phyloP scores from a whole-genome alignment of 2,113 vertebrate species.

The Azemiops feae region DNA sequence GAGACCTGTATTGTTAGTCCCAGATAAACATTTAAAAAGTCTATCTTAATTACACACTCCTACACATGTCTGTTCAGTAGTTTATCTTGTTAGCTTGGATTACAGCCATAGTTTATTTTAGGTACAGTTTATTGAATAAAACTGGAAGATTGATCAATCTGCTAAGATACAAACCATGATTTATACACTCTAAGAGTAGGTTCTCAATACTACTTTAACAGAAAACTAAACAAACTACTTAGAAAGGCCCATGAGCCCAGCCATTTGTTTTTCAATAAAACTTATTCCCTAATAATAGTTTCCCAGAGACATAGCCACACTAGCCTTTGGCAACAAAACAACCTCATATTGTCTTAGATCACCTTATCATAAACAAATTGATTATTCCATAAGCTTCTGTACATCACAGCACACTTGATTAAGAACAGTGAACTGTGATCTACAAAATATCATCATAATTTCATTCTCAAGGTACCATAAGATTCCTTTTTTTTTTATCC shows the following conservation, averaged over 20 bases:
- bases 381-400: not conserved
- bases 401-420: not conserved
- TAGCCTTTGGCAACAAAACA: not conserved
- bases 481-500: not conserved
- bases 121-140: not conserved
- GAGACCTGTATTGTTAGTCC: not conserved
- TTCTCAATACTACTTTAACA: not conserved
- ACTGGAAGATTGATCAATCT: not conserved
- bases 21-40: not conserved
- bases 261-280: not conserved
- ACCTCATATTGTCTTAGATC: not conserved
- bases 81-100: not conserved
- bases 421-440: not conserved
- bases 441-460: not conserved
- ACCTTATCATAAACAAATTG: not conserved
- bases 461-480: not conserved
- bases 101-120: not conserved
- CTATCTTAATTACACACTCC: not conserved
- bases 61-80: not conserved
- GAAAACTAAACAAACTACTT: not conserved
- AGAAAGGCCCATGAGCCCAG: not conserved
- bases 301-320: not conserved
- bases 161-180: not conserved
- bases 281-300: not conserved
- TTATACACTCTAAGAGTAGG: not conserved